Base-by-base conservation (phyloP, 2,797 vertebrate species). In the Sebastes matsubarae region DNA sequence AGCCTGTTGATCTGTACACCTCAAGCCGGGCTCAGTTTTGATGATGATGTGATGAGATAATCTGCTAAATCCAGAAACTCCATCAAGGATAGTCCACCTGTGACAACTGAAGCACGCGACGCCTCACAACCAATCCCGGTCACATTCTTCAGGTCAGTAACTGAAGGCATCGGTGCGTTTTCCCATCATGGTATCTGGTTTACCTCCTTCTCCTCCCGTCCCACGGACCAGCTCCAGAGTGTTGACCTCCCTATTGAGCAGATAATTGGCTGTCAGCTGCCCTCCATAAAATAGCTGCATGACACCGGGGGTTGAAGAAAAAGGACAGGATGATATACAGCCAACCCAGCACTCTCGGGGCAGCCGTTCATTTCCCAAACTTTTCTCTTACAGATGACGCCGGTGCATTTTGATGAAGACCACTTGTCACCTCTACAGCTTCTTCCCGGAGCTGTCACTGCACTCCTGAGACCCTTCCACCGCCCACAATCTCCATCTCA, bases 261-360 rank as follows among this genome's bases (percentile, higher is more conserved):
- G 91, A 91, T 94, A 92, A 94, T 94, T 92, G 91, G 83, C 75
- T 93, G 92, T 91, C 92, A 94, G 79, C 84, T 87, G 82, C 75
- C 89, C 87, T 79, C 87, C 83, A 88, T 91, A 87, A 93, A 93
- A 80, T 74, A 91, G 79, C 86, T 60, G 82, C 75, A 61, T 89
- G 91, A 90, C 89, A 92, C 87, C 32, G 6, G 36, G 69, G 78
- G 81, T 80, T 80, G 88, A 89, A 58, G 82, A 67, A 82, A 86
- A 89, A 80, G 84, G 86, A 82, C 88, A 80, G 75, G 68, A 81
- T 89, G 88, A 94, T 90, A 72, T 87, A 89, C 79, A 82, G 87
- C 86, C 82, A 80, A 58, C 72, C 77, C 73, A 60, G 81, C 75
- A 36, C 9, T 88, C 82, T 29, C 55, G 16, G 73, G 32, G 58